Evolutionary conservation across 2,888 invertebrate species (phyloP).

Genomic region (Aspidapion aeneum): DNA sequence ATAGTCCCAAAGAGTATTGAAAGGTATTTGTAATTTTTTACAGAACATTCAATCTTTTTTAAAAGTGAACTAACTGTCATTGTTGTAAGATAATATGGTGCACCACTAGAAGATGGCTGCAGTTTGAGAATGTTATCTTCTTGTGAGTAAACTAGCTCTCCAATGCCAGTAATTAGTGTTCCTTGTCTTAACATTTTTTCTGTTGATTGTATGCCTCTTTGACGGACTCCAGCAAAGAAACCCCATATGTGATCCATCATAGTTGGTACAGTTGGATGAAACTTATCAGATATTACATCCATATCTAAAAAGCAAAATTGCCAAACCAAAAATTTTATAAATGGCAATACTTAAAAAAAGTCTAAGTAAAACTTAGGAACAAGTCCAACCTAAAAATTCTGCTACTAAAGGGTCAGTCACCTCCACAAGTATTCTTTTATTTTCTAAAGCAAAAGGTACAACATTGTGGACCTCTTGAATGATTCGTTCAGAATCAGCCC

Average conservation of each 20-base stretch:
- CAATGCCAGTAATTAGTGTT: slow-evolving; percentile 73
- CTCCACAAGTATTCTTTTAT: slow-evolving; percentile 62
- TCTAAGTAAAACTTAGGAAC: no score
- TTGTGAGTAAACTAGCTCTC: slow-evolving; percentile 63
- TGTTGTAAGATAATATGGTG: slow-evolving; percentile 75
- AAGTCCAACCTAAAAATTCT: slow-evolving; percentile 65
- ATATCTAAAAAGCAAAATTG: slow-evolving; percentile 56
- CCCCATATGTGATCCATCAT: slow-evolving; percentile 81
- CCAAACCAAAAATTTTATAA: background rate
- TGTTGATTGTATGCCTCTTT: slow-evolving; percentile 81
- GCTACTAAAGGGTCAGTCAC: slow-evolving; percentile 73
- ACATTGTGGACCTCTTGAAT: slow-evolving; percentile 76
- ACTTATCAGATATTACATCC: slow-evolving; percentile 79
- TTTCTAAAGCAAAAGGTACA: slow-evolving; percentile 73
- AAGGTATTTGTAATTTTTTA: slow-evolving; percentile 59
- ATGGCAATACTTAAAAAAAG: background rate
- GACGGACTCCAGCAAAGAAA: slow-evolving; percentile 78
- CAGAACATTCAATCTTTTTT: slow-evolving; percentile 68
- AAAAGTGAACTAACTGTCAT: slow-evolving; percentile 72
- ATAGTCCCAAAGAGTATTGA: slow-evolving; percentile 55
- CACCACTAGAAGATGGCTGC: slow-evolving; percentile 67
- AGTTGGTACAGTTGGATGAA: slow-evolving; percentile 72
- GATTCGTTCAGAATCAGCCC: slow-evolving; percentile 77
- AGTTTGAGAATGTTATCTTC: slow-evolving; percentile 62
- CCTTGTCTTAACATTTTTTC: slow-evolving; percentile 84